Base-by-base conservation (phyloP, 1,140 invertebrate species). In the Halyomorpha halys region DNA sequence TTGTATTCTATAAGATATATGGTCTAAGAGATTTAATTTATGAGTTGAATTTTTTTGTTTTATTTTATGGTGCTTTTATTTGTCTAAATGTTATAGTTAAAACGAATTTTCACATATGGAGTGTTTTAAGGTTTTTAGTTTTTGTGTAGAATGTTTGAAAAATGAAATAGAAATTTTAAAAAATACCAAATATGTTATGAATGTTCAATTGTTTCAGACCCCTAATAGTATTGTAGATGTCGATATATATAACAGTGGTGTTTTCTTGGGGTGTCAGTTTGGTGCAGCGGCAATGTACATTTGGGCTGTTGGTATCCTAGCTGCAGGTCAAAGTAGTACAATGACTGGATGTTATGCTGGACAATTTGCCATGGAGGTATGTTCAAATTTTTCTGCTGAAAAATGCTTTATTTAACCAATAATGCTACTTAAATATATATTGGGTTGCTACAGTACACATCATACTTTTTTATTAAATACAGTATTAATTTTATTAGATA, bases 251-350 rank as follows among this genome's bases (percentile, higher is more conserved):
- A 89, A 83, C 72, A 89, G 89, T 60, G 90, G 90, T 8, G 81
- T 93, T 53, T 93, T 87, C 70, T 77, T 94, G 3, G 91, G 91
- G 16, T 94, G 91, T 73, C 77, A 84, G 62, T 94, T 89, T 75
- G 91, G 91, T 6, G 71, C 81, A 1, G 78, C 80, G 1, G 87
- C 90, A 6, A 86, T 93, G 82, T 90, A 91, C 70, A 89, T 95
- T 69, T 95, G 91, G 91, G 90, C 86, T 1, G 77, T 94, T 49
- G 91, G 91, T 62, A 92, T 95, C 71, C 76, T 95, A 65, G 91
- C 91, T 54, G 90, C 90, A 66, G 91, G 91, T 45, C 90, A 94
- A 74, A 90, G 87, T 69, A 92, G 89, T 16, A 94, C 91, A 1
- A 95, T 91, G 88, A 91, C 89, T 1, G 86, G 86, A 27, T 87